Evolutionary conservation across 2,113 vertebrate species (phyloP), one percentile per base, ranked within the genome.

Genomic region (Myotis yumanensis): DNA sequence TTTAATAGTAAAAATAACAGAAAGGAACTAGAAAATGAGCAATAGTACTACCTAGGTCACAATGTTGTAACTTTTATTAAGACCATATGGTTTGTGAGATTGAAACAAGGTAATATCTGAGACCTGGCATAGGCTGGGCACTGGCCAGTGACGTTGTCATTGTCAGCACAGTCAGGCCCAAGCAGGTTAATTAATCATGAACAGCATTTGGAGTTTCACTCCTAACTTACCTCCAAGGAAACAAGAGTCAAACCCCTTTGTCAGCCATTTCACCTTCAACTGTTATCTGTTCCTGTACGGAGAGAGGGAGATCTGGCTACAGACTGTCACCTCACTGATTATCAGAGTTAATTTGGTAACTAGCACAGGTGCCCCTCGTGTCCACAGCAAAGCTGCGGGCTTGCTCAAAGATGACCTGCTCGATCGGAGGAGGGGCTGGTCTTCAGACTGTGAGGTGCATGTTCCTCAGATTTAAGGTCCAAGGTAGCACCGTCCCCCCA

Each of bases 1-100:
- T 57, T 93, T 75, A 22, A 54, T 46, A 43, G 79, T 32, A 79
- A 92, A 95, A 84, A 48, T n/a, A 90, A 87, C 5, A 35, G 17
- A 89, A 52, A 59, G 8, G 11, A 91, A 86, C 93, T 18, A 20
- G 43, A 10, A 82, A 59, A 30, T 0, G 6, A 82, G 35, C 1
- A 4, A 5, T n/a, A 46, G n/a, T 9, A 46, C 40, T 46, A n/a
- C 10, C 11, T 57, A 28, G 3, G 16, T 43, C 7, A 46, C 18
- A 59, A 4, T 32, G 16, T 1, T 14, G 37, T n/a, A 43, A 64
- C 9, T n/a, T 76, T 43, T 40, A 2, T 32, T 52, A 57, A 73
- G 30, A 37, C 0, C 6, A n/a, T 25, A 22, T 1, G 32, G n/a
- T 76, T 32, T 73, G 7, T 57, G 87, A 71, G 52, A 77, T 22